phyloP scores from a whole-genome alignment of 1,140 invertebrate genomes.

The Philotrypesis tridentata region DNA sequence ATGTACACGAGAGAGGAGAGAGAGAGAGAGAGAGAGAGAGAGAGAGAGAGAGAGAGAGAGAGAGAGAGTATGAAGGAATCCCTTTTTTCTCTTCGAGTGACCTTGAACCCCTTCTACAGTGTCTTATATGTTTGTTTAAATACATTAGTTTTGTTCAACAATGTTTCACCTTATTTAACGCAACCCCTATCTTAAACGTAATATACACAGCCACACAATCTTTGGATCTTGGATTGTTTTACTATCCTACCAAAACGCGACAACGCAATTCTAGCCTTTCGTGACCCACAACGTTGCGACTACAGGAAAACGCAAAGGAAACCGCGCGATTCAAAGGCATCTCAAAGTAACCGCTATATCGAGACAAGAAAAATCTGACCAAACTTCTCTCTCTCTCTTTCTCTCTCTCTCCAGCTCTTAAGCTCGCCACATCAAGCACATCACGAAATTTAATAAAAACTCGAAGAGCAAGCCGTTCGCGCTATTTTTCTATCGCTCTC shows the following conservation, averaged over 20 bases:
- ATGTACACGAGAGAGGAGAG: no score
- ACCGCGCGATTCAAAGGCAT: slow-evolving; percentile 8
- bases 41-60: no score
- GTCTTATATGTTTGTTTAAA: no score
- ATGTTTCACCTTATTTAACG: no score
- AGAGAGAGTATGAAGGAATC: no score
- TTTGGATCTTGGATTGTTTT: no score
- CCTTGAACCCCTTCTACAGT: no score
- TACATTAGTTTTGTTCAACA: no score
- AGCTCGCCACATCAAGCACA: slow-evolving; percentile 6
- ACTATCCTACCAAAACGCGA: not conserved
- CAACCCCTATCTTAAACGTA: no score
- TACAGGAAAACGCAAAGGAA: not conserved
- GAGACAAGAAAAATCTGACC: slow-evolving; percentile 15
- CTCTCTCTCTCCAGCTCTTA: not conserved
- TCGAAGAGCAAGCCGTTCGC: slow-evolving; percentile 8
- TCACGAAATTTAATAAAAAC: slow-evolving; percentile 47
- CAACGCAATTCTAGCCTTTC: not conserved
- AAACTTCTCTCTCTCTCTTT: not conserved
- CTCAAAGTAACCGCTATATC: not conserved
- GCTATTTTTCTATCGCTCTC: not conserved
- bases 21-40: no score
- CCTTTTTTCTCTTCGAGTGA: no score
- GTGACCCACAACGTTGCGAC: not conserved
- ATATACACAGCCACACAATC: no score